A percentile compares a stretch with the other conserved stretches of the same genome.
phyloP scores from a whole-genome alignment of 2,113 vertebrate species.

The Etheostoma cragini region DNA sequence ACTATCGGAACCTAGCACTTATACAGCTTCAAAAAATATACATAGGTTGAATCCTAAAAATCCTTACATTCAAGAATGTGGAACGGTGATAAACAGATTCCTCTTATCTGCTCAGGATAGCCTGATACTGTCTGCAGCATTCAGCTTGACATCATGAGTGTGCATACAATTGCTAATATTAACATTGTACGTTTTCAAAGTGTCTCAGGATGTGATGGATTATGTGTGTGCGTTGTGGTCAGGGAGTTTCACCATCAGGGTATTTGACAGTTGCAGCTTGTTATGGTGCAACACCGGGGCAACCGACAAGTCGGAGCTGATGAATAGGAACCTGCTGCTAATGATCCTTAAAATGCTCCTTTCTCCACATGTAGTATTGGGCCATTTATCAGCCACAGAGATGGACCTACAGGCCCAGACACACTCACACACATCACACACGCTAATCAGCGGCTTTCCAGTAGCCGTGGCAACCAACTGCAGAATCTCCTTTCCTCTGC shows the following conservation, averaged over 20 bases:
- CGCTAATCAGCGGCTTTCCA: conserved; percentile 56
- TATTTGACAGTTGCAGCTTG: conserved; percentile 58
- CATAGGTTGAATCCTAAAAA: not conserved
- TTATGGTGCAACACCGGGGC: conserved; percentile 74
- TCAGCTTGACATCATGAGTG: not conserved
- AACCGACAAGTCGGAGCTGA: conserved; percentile 67
- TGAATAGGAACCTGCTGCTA: conserved; percentile 67
- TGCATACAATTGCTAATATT: not conserved
- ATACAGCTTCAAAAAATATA: not conserved
- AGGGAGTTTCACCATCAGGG: conserved; percentile 49
- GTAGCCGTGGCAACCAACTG: conserved; percentile 67
- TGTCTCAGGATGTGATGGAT: conserved; percentile 15
- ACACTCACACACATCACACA: conserved; percentile 51
- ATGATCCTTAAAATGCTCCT: conserved; percentile 67
- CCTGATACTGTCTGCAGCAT: not conserved
- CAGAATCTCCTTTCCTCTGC: conserved; percentile 23
- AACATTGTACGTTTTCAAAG: not conserved
- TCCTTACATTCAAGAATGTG: not conserved
- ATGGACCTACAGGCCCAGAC: conserved; percentile 53
- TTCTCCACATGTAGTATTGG: conserved; percentile 57
- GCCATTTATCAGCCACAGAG: conserved; percentile 66
- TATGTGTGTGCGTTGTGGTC: conserved; percentile 40
- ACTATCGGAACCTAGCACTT: not conserved
- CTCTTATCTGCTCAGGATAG: not conserved
- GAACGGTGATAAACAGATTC: not conserved